Percentiles rank a stretch among this genome's conserved stretches.
phyloP scores from a whole-genome alignment of 1,140 invertebrate genomes.

The Lasioglossum baleicum region DNA sequence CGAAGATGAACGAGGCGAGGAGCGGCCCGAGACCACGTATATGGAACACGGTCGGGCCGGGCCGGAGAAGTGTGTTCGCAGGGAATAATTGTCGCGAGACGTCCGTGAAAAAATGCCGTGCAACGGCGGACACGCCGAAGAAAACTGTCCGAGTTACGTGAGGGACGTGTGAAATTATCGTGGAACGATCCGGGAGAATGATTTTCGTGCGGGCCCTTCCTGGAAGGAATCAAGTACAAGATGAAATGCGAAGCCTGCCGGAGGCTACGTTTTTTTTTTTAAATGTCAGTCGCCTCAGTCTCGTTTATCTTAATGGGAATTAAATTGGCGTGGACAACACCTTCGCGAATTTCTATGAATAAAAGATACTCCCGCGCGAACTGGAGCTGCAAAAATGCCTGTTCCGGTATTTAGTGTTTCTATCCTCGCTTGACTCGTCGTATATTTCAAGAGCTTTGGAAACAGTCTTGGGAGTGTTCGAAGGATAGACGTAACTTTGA shows the following conservation, averaged over 20 bases:
- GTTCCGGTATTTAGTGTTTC: neutral
- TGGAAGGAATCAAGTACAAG: neutral
- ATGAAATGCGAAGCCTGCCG: neutral
- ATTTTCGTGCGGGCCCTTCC: neutral
- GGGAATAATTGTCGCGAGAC: slow-evolving; percentile 29
- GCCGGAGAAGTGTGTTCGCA: neutral
- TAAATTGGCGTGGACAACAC: neutral
- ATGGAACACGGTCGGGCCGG: slow-evolving; percentile 11
- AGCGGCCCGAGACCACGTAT: slow-evolving; percentile 19
- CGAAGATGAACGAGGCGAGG: slow-evolving; percentile 40
- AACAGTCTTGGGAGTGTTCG: no score
- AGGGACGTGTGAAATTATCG: neutral
- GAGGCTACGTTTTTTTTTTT: neutral
- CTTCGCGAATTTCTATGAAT: neutral
- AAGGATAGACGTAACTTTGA: no score
- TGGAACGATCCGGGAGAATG: neutral
- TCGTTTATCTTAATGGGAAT: neutral
- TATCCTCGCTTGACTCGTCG: no score
- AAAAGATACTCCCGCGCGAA: neutral
- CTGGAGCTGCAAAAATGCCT: neutral
- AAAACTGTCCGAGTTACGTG: slow-evolving; percentile 21
- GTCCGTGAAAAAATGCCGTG: slow-evolving; percentile 16
- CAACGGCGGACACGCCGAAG: neutral
- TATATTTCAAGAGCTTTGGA: no score
- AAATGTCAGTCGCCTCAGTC: neutral